Base-by-base conservation (phyloP, 2,888 invertebrate species). In the Spisula subtruncata region DNA sequence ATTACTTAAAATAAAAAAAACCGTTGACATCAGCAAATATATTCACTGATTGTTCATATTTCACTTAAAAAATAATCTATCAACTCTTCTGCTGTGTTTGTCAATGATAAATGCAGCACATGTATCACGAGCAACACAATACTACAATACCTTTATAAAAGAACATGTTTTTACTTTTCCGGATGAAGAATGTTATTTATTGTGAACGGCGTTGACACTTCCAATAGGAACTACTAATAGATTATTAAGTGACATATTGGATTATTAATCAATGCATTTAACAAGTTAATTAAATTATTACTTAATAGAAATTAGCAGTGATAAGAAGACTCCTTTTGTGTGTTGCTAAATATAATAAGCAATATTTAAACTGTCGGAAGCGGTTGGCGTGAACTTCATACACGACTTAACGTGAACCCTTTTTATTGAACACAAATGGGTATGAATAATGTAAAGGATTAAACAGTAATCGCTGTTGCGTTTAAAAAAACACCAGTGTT, bases 281-380 rank as follows among this genome's bases (percentile, higher is more conserved):
- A 66, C 60, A 25, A n/a, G 25, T 66, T 66, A 66, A 66, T 66
- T 66, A 66, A 66, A 66, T n/a, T 8, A 60, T 60, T 60, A 60
- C 10, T 66, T 5, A 10, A 25, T 25, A 66, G 60, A 66, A 0
- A 12, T 66, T 25, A n/a, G 25, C 8, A 66, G 25, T 66, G 10
- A 25, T 66, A 25, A 10, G 6, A 56, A 6, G 6, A 20, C 56
- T 56, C 56, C 20, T 1, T n/a, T 56, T 56, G 56, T 56, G 2
- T 25, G 25, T 5, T 25, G 60, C 16, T n/a, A 25, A 25, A 66
- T 66, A 66, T 66, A 25, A 66, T 8, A 25, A 66, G 60, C 60
- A n/a, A 25, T 66, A 12, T 25, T n/a, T 20, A n/a, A 25, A 25
- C 0, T n/a, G 20, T 14, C 2, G 14, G 20, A 20, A 60, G n/a